A percentile compares a stretch with the other conserved stretches of the same genome.
phyloP scores from a whole-genome alignment of 2,888 invertebrate species.

The Tinea trinotella region DNA sequence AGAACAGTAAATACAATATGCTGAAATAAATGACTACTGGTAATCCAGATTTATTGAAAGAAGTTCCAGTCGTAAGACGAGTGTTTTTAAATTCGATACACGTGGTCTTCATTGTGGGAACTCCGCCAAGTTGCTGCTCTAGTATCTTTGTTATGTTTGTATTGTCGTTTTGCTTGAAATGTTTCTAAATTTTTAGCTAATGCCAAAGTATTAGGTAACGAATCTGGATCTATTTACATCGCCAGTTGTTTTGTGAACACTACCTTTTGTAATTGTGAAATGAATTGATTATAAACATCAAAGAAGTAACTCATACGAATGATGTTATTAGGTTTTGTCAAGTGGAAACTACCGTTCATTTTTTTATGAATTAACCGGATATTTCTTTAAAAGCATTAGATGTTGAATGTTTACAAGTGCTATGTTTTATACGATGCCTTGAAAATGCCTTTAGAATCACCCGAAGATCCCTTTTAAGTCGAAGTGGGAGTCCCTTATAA shows the following conservation, averaged over 20 bases:
- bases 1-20: slow-evolving; percentile 23
- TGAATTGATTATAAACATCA: slow-evolving; percentile 1
- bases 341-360: neutral
- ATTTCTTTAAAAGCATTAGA: slow-evolving; percentile 46
- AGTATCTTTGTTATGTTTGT: slow-evolving; percentile 49
- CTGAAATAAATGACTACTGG: slow-evolving; percentile 28
- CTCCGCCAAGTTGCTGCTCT: slow-evolving; percentile 65
- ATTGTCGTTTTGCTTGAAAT: slow-evolving; percentile 14
- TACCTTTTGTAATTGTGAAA: slow-evolving; percentile 2
- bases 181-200: slow-evolving; percentile 4
- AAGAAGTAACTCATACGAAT: neutral
- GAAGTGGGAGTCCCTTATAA: slow-evolving; percentile 14
- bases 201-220: neutral
- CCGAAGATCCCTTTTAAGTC: slow-evolving; percentile 37
- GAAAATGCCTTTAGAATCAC: slow-evolving; percentile 51
- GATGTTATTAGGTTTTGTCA: neutral
- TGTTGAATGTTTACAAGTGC: slow-evolving; percentile 31
- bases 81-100: slow-evolving; percentile 56
- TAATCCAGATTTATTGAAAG: slow-evolving; percentile 68
- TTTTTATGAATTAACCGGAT: slow-evolving; percentile 50
- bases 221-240: neutral
- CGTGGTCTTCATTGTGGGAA: slow-evolving; percentile 69
- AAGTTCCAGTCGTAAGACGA: slow-evolving; percentile 44
- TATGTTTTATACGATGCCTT: slow-evolving; percentile 44
- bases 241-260: too few species aligned